These are phyloP conservation scores for Ooceraea biroi DNA, from an alignment of 1,140 invertebrate genomes.

Conservation along the genomic window DNA sequence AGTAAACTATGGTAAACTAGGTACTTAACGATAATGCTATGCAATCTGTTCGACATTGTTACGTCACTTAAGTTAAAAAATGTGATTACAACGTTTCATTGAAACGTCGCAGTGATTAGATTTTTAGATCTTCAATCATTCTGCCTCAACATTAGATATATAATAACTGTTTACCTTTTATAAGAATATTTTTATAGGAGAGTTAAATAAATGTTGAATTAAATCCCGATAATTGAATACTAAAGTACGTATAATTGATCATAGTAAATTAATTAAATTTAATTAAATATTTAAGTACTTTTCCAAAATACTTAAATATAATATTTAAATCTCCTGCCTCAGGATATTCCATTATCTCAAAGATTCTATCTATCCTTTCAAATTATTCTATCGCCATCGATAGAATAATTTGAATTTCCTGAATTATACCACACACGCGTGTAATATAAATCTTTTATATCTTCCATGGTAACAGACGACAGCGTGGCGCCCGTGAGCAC, in stretches of 20 bases:
- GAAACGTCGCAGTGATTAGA: not conserved
- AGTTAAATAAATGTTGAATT: not conserved
- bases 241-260: not conserved
- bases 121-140: not conserved
- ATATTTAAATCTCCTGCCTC: not conserved
- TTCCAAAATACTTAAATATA: not conserved
- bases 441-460: not conserved
- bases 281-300: too few relatives aligned
- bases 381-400: not conserved
- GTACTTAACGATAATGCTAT: slow-evolving; percentile 42
- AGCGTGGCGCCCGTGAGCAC: too few relatives aligned
- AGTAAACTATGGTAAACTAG: slow-evolving; percentile 42
- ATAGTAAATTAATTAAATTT: too few relatives aligned
- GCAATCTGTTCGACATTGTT: slow-evolving; percentile 28
- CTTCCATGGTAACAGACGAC: not conserved
- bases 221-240: not conserved
- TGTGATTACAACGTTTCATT: slow-evolving; percentile 26
- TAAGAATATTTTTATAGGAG: not conserved
- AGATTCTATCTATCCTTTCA: not conserved
- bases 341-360: not conserved
- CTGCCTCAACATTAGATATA: not conserved
- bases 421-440: not conserved
- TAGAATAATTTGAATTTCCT: not conserved
- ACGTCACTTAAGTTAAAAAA: slow-evolving; percentile 31
- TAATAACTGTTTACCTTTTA: slow-evolving; percentile 10